Base-by-base conservation (phyloP, 1,140 invertebrate genomes). In the Diuraphis noxia region DNA sequence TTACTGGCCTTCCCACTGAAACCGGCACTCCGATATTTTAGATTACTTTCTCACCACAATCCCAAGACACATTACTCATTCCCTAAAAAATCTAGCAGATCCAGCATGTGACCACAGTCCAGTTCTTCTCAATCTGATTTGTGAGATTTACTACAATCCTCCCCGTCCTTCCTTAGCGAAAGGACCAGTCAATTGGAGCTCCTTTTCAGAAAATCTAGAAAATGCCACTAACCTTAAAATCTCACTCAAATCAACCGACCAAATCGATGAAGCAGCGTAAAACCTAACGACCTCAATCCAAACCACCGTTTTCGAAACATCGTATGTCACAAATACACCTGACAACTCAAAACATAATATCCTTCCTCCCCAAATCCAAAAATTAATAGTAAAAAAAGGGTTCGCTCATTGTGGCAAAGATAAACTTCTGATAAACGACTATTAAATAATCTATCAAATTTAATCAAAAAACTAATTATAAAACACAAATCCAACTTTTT, bases 1-100 rank as follows among this genome's bases (percentile, higher is more conserved):
- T 0, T 94, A 94, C 92, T 94, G 94, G 85, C 93, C 92, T n/a
- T 93, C 93, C 52, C 94, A 93, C 25, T 81, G 79, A 36, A 92
- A 93, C 9, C 94, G 92, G 92, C 93, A 91, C 6, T 93, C 93
- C 0, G 94, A 94, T 56, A 93, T 93, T 0, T 92, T 94, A 9
- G 94, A 93, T 8, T 94, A 92, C 38, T 93, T 93, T 49, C 89
- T 94, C 52, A 92, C 89, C 9, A 92, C 92, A 34, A 92, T 92
- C 56, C 77, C n/a, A 79, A 79, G 77, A 79, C 77, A 38, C 9
- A 79, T 79, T 7, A 79, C 36, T 9, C 43, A 92, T 1, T 46
- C 91, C 52, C 40, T 92, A 30, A 87, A 92, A 89, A 81, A 91
- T 56, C 92, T 52, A 40, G 25, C 49, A 23, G 92, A 92, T 52